Evolutionary conservation across 2,888 invertebrate species (phyloP).

Genomic region (Allolobophora icterica): DNA sequence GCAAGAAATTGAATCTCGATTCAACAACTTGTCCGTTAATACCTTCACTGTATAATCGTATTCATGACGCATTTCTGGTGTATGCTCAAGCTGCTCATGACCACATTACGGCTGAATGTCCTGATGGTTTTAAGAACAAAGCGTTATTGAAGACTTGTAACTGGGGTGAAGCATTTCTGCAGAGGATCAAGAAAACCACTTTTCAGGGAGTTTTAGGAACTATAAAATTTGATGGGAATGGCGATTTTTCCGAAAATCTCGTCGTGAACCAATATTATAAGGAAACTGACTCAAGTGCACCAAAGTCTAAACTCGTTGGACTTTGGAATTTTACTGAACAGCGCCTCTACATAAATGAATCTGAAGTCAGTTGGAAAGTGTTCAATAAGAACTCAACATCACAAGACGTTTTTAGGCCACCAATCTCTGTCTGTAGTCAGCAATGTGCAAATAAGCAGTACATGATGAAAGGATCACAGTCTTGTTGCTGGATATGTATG

Average conservation of each 20-base stretch:
- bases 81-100: slow-evolving; percentile 52
- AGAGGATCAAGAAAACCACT: slow-evolving; percentile 49
- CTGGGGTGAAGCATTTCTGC: slow-evolving; percentile 47
- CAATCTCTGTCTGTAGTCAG: not conserved
- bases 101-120: slow-evolving; percentile 51
- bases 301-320: slow-evolving; percentile 21
- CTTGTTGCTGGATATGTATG: slow-evolving; percentile 46
- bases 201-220: slow-evolving; percentile 52
- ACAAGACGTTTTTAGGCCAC: not conserved
- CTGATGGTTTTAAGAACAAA: slow-evolving; percentile 41
- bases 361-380: not conserved
- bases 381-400: not conserved
- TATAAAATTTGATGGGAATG: slow-evolving; percentile 53
- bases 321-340: slow-evolving; percentile 12
- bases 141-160: slow-evolving; percentile 46
- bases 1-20: not conserved
- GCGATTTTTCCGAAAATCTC: slow-evolving; percentile 52
- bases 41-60: slow-evolving; percentile 31
- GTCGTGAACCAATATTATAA: slow-evolving; percentile 51
- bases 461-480: not conserved
- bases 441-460: not conserved
- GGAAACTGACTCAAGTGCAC: slow-evolving; percentile 1
- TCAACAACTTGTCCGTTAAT: not conserved
- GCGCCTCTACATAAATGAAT: not conserved
- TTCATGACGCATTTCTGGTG: slow-evolving; percentile 54